These are phyloP conservation scores for Bubo blakistoni DNA, from an alignment of 2,113 vertebrate genomes.

Conservation along the genomic window DNA sequence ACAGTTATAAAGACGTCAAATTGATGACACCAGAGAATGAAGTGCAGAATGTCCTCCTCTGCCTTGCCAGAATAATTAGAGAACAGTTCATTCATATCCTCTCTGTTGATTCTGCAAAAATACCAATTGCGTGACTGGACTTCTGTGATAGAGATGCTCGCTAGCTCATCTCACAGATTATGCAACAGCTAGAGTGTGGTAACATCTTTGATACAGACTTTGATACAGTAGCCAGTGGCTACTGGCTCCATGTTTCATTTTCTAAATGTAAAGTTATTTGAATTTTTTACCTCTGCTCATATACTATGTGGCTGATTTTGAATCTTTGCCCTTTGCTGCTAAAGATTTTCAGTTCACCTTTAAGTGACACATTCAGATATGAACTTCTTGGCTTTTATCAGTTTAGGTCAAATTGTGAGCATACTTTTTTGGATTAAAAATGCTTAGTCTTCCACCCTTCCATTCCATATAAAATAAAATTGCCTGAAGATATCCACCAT, in stretches of 20 bases:
- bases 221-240: neutral
- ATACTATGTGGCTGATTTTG: neutral
- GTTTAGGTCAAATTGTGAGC: neutral
- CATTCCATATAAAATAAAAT: constrained; percentile 9
- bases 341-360: neutral
- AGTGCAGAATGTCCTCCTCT: constrained; percentile 29
- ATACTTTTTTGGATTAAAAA: neutral
- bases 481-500: neutral
- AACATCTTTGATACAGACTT: neutral
- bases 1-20: constrained; percentile 29
- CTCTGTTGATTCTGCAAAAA: constrained; percentile 11
- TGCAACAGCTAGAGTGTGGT: neutral
- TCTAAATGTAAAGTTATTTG: neutral
- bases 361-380: constrained; percentile 11
- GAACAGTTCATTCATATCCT: constrained; percentile 23
- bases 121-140: neutral
- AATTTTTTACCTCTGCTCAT: neutral
- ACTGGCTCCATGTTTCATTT: neutral
- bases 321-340: constrained; percentile 8
- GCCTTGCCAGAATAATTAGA: constrained; percentile 38
- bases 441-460: neutral
- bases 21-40: constrained; percentile 16
- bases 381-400: neutral
- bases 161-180: neutral
- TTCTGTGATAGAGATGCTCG: neutral